A percentile compares a stretch with the other conserved stretches of the same genome.
These are phyloP conservation scores for Cinclus mexicanus DNA, from an alignment of 2,113 vertebrate species.

Conservation along the genomic window DNA sequence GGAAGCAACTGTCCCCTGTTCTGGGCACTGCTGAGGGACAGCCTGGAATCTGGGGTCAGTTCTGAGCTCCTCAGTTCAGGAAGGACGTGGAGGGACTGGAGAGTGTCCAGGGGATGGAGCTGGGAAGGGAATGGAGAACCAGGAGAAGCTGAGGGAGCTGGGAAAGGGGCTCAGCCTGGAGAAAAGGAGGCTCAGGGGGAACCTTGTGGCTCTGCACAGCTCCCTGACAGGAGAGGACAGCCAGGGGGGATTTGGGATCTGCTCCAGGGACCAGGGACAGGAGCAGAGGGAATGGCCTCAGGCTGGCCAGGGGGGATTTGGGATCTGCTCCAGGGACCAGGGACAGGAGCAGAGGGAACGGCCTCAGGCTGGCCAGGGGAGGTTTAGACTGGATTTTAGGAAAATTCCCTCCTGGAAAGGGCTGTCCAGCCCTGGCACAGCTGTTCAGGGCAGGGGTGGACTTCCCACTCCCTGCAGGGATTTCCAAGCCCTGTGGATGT, in stretches of 20 bases:
- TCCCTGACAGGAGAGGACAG: neutral
- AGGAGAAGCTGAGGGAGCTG: neutral
- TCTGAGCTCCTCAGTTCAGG: neutral
- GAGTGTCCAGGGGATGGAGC: neutral
- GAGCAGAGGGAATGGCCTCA: neutral
- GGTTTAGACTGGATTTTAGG: rapidly evolving
- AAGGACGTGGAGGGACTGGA: neutral
- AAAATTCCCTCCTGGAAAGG: rapidly evolving
- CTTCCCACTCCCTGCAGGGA: neutral
- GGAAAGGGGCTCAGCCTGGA: neutral
- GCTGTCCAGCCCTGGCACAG: rapidly evolving
- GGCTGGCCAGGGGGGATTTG: rapidly evolving
- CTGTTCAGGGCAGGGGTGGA: rapidly evolving
- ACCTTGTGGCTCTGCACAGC: neutral
- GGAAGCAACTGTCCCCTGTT: neutral
- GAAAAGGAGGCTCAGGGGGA: neutral
- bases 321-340: neutral
- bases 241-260: neutral
- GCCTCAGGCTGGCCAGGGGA: neutral
- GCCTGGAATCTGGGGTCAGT: neutral
- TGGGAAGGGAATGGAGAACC: neutral
- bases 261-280: neutral
- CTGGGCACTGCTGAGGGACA: neutral
- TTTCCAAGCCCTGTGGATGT: rapidly evolving
- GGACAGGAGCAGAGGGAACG: neutral